These are phyloP conservation scores for Dilophus febrilis DNA, from an alignment of 2,888 invertebrate genomes.

Conservation along the genomic window DNA sequence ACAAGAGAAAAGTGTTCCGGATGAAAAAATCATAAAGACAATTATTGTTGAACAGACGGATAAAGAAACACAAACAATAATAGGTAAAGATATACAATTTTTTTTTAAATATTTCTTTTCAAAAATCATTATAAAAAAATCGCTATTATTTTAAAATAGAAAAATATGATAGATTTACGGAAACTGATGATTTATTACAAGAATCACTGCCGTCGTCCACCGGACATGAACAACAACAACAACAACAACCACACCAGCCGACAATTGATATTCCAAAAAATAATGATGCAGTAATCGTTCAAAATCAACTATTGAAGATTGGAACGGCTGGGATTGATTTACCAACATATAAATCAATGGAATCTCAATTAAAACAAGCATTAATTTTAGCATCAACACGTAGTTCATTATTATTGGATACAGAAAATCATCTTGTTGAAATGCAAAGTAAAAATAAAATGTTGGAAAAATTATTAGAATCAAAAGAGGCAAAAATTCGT, in stretches of 20 bases:
- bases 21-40: too few relatives aligned
- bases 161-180: neutral
- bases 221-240: conserved; percentile 20
- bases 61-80: conserved; percentile 9
- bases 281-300: neutral
- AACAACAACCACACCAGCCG: neutral
- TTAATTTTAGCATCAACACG: conserved; percentile 13
- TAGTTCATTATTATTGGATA: conserved; percentile 14
- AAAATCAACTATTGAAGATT: neutral
- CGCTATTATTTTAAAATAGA: neutral
- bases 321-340: conserved; percentile 1
- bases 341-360: conserved; percentile 9
- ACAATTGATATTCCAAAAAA: neutral
- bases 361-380: conserved; percentile 13
- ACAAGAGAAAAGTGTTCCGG: neutral
- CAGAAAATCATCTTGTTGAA: conserved; percentile 15
- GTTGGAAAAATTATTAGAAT: conserved; percentile 14
- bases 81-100: conserved; percentile 9
- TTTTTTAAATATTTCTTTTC: neutral
- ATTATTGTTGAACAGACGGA: neutral
- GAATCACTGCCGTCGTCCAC: conserved; percentile 15
- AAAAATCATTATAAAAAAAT: neutral
- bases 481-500: conserved; percentile 10
- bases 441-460: conserved; percentile 18
- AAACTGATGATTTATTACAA: conserved; percentile 3